Evolutionary conservation across 2,113 vertebrate species (phyloP).

Genomic region (Tachycineta bicolor): DNA sequence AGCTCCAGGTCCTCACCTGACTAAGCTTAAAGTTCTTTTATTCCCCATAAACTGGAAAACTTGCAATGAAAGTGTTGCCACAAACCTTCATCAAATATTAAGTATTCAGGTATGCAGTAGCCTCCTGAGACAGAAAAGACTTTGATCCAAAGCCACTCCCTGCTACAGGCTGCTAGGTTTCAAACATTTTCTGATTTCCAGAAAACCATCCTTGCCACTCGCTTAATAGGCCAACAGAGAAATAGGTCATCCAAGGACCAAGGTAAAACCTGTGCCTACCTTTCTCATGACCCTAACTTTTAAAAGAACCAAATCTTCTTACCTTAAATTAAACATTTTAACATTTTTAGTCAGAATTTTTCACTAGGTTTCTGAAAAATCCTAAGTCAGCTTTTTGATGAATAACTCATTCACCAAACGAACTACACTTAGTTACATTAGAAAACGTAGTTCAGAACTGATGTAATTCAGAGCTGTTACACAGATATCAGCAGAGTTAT

Average conservation of each 20-base stretch:
- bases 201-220: background rate
- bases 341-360: background rate
- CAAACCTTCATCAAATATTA: background rate
- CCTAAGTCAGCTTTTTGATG: background rate
- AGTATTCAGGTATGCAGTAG: background rate
- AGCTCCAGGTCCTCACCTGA: background rate
- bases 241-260: background rate
- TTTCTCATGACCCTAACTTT: background rate
- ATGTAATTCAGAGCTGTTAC: background rate
- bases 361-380: background rate
- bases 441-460: background rate
- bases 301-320: background rate
- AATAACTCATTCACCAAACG: background rate
- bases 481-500: background rate
- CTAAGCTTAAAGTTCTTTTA: background rate
- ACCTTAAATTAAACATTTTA: background rate
- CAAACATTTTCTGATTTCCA: background rate
- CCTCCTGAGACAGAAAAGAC: background rate
- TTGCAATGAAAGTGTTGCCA: background rate
- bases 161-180: background rate
- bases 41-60: accelerated
- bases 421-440: background rate
- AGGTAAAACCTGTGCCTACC: background rate
- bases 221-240: background rate
- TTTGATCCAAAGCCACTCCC: background rate